These are phyloP conservation scores for Agapostemon virescens DNA, from an alignment of 2,888 invertebrate genomes.

Conservation along the genomic window DNA sequence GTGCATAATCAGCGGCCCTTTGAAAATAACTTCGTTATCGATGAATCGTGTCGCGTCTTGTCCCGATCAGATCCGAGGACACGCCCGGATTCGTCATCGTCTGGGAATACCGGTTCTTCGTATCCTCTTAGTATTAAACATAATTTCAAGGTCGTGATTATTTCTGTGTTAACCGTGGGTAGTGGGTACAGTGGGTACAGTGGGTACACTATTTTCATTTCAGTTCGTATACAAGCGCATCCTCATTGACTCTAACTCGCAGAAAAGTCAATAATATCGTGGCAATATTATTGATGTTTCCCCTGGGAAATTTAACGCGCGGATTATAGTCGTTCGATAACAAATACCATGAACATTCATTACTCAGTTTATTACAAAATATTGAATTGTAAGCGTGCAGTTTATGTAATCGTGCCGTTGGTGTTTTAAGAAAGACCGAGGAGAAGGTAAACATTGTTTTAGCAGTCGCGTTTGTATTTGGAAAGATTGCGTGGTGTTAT, in stretches of 20 bases:
- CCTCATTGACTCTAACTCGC: background rate
- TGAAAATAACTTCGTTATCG: slow-evolving; percentile 57
- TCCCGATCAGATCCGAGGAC: slow-evolving; percentile 67
- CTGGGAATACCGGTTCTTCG: slow-evolving; percentile 58
- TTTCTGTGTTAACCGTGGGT: background rate
- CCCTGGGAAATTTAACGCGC: background rate
- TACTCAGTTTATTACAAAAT: too few relatives aligned
- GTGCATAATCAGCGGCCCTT: slow-evolving; percentile 59
- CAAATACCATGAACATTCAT: too few relatives aligned
- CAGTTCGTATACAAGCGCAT: background rate
- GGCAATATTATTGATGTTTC: background rate
- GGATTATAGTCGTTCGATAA: too few relatives aligned
- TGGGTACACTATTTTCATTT: background rate
- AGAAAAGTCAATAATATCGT: background rate
- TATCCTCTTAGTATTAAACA: slow-evolving; percentile 39
- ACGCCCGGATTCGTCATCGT: slow-evolving; percentile 73
- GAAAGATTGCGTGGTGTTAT: too few relatives aligned
- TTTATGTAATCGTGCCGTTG: too few relatives aligned
- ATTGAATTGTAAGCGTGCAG: too few relatives aligned
- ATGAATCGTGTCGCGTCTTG: slow-evolving; percentile 61
- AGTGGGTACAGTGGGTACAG: too few relatives aligned
- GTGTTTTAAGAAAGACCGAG: too few relatives aligned
- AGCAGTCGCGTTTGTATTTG: too few relatives aligned
- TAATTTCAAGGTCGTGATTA: background rate
- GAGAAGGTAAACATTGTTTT: too few relatives aligned